Evolutionary conservation across 2,113 vertebrate genomes (phyloP).

Genomic region (Melanostigma gelatinosum): DNA sequence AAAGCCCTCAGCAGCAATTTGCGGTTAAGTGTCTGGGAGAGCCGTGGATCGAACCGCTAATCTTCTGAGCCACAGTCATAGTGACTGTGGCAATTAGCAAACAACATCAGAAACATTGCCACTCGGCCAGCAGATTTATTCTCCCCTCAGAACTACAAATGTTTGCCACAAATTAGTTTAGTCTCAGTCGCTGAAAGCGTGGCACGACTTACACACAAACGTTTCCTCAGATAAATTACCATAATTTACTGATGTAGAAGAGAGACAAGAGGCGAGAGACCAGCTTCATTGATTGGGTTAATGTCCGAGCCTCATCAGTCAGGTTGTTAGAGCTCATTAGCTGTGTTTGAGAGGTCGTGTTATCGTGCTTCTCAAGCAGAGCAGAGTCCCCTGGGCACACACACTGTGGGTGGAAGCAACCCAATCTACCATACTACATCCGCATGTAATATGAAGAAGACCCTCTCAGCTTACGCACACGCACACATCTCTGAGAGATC

Average conservation of each 20-base stretch:
- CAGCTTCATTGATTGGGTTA: conserved; percentile 30
- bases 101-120: not conserved
- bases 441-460: conserved; percentile 63
- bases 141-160: not conserved
- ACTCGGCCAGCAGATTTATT: not conserved
- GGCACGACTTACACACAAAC: not conserved
- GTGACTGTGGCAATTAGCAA: not conserved
- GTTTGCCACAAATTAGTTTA: not conserved
- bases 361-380: conserved; percentile 48
- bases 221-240: conserved; percentile 19
- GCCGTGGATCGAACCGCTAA: too few relatives aligned
- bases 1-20: not conserved
- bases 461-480: conserved; percentile 25
- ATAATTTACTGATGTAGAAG: conserved; percentile 9
- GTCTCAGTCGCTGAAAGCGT: not conserved
- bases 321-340: conserved; percentile 63
- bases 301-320: conserved; percentile 55
- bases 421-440: conserved; percentile 41
- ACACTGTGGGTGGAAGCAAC: conserved; percentile 45
- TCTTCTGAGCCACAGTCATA: too few relatives aligned
- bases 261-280: not conserved
- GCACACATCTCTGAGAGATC: conserved; percentile 28
- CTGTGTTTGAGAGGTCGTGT: conserved; percentile 47
- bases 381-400: conserved; percentile 55
- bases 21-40: too few relatives aligned